These are phyloP conservation scores for Stegophylla sp. DNA, from an alignment of 2,888 invertebrate genomes.

Conservation along the genomic window DNA sequence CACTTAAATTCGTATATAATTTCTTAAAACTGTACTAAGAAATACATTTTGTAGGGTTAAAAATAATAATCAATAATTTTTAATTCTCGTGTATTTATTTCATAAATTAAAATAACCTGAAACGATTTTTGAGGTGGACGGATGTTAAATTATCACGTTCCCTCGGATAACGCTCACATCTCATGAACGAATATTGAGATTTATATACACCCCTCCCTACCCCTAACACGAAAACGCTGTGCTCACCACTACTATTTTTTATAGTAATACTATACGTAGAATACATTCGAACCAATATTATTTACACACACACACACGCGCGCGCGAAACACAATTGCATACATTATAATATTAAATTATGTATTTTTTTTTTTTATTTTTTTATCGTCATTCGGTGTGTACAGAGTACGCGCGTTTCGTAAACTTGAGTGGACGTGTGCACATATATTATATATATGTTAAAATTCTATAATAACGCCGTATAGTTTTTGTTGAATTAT, in stretches of 20 bases:
- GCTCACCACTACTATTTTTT: neutral
- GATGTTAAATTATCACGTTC: too few relatives aligned
- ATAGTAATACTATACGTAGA: neutral
- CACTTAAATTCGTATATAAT: too few relatives aligned
- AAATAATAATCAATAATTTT: too few relatives aligned
- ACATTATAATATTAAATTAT: slow-evolving; percentile 3
- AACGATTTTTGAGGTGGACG: too few relatives aligned
- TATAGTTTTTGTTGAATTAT: slow-evolving; percentile 17
- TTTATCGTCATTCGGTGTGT: neutral
- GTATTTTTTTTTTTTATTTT: too few relatives aligned
- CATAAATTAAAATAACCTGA: too few relatives aligned
- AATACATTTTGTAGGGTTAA: too few relatives aligned
- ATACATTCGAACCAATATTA: neutral
- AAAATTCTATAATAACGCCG: neutral
- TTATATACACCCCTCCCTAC: neutral
- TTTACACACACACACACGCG: neutral
- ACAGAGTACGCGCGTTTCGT: neutral
- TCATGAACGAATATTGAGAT: too few relatives aligned
- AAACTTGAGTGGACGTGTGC: neutral
- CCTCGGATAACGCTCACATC: too few relatives aligned
- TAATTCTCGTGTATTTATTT: too few relatives aligned
- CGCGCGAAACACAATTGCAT: slow-evolving; percentile 7
- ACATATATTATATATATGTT: neutral
- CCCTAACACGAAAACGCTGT: neutral
- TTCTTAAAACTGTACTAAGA: too few relatives aligned